Evolutionary conservation across 2,888 invertebrate genomes (phyloP).

Genomic region (Crematogaster levior): DNA sequence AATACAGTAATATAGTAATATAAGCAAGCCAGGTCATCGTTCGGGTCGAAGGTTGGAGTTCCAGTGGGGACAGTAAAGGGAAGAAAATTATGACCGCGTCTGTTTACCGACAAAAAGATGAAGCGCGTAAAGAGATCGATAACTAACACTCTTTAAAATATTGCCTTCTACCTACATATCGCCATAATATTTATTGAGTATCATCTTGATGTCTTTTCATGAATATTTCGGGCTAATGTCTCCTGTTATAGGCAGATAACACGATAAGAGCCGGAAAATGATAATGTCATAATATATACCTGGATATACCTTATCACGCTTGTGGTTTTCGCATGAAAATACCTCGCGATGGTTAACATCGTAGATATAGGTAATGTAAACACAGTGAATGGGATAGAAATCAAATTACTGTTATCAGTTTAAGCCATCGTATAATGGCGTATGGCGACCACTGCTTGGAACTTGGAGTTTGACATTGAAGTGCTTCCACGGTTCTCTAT

Average conservation of each 20-base stretch:
- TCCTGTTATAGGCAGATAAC: neutral
- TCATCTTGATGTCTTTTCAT: neutral
- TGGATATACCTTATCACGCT: neutral
- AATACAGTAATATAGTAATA: slow-evolving; percentile 30
- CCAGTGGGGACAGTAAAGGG: slow-evolving; percentile 22
- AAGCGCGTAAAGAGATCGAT: slow-evolving; percentile 32
- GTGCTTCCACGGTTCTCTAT: slow-evolving; percentile 33
- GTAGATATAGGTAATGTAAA: slow-evolving; percentile 37
- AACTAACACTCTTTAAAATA: neutral
- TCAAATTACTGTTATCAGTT: slow-evolving; percentile 50
- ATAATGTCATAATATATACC: slow-evolving; percentile 13
- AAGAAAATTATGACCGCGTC: slow-evolving; percentile 47
- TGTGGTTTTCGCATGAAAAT: slow-evolving; percentile 22
- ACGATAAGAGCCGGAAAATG: neutral
- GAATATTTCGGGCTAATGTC: slow-evolving; percentile 26
- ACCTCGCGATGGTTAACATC: slow-evolving; percentile 36
- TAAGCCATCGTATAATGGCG: slow-evolving; percentile 49
- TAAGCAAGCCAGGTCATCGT: slow-evolving; percentile 29
- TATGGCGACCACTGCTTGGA: slow-evolving; percentile 48
- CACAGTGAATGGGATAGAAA: slow-evolving; percentile 45
- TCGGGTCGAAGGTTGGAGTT: slow-evolving; percentile 23
- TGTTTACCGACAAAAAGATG: slow-evolving; percentile 39
- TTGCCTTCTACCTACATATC: neutral
- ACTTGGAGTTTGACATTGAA: slow-evolving; percentile 59
- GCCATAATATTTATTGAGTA: neutral